Evolutionary conservation across 2,888 invertebrate genomes (phyloP).

Genomic region (Ophion ventricosus): DNA sequence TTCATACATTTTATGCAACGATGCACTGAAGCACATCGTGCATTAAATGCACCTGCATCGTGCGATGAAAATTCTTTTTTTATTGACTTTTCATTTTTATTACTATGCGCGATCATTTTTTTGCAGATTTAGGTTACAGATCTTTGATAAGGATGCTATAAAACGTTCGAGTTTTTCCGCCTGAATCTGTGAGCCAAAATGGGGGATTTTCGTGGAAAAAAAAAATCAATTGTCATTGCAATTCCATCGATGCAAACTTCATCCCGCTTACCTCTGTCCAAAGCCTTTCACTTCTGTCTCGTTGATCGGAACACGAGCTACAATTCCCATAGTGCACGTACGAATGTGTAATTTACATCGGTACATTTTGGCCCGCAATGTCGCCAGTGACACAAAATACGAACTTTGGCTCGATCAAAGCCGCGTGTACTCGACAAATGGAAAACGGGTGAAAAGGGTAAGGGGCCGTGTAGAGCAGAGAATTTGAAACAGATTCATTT

Average conservation of each 20-base stretch:
- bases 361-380: neutral
- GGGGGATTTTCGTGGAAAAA: neutral
- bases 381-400: neutral
- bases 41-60: neutral
- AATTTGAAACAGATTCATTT: slow-evolving; percentile 47
- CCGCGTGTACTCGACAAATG: neutral
- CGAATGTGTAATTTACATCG: slow-evolving; percentile 5
- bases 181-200: neutral
- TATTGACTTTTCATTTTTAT: neutral
- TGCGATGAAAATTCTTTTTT: neutral
- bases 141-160: neutral
- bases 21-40: neutral
- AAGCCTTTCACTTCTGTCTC: neutral
- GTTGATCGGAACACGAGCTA: neutral
- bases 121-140: neutral
- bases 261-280: neutral
- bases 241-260: neutral
- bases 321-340: neutral
- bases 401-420: neutral
- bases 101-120: neutral
- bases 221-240: neutral
- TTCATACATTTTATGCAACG: no score
- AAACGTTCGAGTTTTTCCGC: neutral
- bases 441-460: neutral
- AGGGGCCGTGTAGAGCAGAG: neutral